A percentile compares a stretch with the other conserved stretches of the same genome.
Conservation (phyloP, 2,888 invertebrate genomes). For the Lasioglossum pauxillum region DNA sequence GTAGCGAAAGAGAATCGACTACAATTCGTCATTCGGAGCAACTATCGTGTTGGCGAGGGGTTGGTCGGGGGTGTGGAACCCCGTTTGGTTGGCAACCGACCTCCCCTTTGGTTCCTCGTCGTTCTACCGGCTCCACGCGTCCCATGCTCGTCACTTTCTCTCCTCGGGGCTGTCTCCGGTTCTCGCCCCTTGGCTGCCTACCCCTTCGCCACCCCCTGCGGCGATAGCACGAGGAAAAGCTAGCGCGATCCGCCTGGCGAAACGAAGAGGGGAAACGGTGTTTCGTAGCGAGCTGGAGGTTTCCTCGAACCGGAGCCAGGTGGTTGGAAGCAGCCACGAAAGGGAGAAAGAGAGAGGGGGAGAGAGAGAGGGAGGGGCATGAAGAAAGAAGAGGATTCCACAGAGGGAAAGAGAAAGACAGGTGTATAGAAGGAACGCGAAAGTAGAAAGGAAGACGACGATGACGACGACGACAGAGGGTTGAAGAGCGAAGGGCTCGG, state of each 20-base stretch:
- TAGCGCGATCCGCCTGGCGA: conserved; percentile 63
- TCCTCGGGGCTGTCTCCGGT: conserved; percentile 52
- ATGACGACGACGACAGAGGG: conserved; percentile 68
- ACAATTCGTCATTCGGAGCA: background rate
- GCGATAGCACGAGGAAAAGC: conserved; percentile 1
- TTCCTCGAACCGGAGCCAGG: background rate
- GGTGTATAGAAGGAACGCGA: background rate
- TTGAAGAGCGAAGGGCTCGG: conserved; percentile 32
- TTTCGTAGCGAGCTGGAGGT: background rate
- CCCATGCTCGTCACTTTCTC: conserved; percentile 76
- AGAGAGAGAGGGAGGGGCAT: background rate
- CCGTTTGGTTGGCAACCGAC: conserved; percentile 15
- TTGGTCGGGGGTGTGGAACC: conserved; percentile 13
- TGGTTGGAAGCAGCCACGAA: background rate
- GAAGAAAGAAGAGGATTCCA: background rate
- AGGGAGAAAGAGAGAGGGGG: background rate
- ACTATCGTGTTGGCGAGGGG: background rate
- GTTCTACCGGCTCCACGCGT: conserved; percentile 24
- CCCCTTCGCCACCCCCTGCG: background rate
- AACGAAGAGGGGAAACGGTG: conserved; percentile 79
- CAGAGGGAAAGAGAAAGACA: background rate
- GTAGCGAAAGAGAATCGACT: background rate
- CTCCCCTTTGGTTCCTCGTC: background rate
- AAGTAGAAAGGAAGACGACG: conserved; percentile 12
- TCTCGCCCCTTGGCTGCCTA: conserved; percentile 2